phyloP scores from a whole-genome alignment of 2,113 vertebrate genomes.

The Strix uralensis region DNA sequence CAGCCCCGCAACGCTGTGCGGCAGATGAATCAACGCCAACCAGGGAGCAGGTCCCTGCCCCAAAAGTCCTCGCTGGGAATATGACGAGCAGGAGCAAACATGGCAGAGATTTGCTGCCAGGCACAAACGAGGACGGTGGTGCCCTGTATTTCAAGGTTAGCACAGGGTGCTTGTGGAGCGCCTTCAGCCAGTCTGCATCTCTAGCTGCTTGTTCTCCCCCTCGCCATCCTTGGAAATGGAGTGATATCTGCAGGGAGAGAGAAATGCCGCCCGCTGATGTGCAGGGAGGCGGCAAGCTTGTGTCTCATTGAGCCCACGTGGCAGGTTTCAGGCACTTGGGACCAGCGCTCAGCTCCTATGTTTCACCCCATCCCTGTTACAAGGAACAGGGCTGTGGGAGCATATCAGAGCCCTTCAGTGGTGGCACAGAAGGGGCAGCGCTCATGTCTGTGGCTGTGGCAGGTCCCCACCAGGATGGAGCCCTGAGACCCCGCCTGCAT shows the following conservation, averaged over 20 bases:
- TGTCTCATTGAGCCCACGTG: neutral
- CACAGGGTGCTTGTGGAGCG: fast-evolving
- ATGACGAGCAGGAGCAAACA: neutral
- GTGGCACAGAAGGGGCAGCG: neutral
- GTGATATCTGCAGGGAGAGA: neutral
- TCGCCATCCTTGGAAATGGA: neutral
- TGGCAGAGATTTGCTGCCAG: neutral
- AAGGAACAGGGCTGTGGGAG: neutral
- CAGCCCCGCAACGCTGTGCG: neutral
- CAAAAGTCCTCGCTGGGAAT: neutral
- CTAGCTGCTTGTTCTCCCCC: neutral
- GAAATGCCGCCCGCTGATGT: neutral
- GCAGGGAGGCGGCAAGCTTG: neutral
- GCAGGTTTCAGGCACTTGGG: neutral
- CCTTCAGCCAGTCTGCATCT: neutral
- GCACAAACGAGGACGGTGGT: neutral
- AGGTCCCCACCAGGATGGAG: neutral
- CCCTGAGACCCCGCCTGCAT: fast-evolving
- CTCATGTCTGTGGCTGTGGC: fast-evolving
- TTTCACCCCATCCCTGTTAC: fast-evolving
- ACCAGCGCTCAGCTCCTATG: fast-evolving
- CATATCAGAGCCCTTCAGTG: neutral
- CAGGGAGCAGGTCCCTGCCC: constrained; percentile 3
- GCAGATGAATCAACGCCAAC: constrained; percentile 53
- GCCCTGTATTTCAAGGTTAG: neutral